Conservation (phyloP, 2,888 invertebrate genomes). For the Diarsia brunnea region DNA sequence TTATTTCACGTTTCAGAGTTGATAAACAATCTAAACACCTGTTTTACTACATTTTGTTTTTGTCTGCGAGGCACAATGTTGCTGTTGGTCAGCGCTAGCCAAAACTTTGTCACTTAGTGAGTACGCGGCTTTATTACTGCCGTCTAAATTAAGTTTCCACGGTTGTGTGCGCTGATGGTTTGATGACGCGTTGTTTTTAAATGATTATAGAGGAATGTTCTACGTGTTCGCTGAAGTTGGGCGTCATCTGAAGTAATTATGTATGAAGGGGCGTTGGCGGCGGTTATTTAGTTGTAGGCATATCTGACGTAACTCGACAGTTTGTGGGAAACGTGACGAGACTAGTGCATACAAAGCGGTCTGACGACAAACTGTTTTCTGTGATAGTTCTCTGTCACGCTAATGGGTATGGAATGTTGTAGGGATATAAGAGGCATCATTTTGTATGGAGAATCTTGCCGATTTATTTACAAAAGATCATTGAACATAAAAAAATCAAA, state of each 20-base stretch:
- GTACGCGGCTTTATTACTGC: conserved; percentile 34
- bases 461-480: conserved; percentile 23
- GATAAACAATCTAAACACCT: conserved; percentile 35
- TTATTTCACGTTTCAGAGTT: conserved; percentile 16
- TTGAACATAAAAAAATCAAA: conserved; percentile 13
- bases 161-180: conserved; percentile 26
- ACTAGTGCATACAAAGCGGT: conserved; percentile 9
- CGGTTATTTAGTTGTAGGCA: conserved; percentile 13
- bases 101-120: conserved; percentile 36
- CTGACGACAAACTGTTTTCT: background rate
- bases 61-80: conserved; percentile 7
- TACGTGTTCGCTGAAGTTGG: conserved; percentile 46
- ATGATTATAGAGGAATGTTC: conserved; percentile 60
- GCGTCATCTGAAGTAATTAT: conserved; percentile 56
- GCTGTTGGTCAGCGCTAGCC: background rate
- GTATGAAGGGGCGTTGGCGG: conserved; percentile 35
- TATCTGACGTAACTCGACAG: conserved; percentile 33
- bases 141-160: conserved; percentile 62
- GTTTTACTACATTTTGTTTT: conserved; percentile 32
- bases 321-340: conserved; percentile 22
- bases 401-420: background rate
- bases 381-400: background rate
- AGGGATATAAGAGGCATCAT: background rate
- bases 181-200: conserved; percentile 62
- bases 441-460: background rate